Evolutionary conservation across 2,113 vertebrate species (phyloP), one percentile per base, ranked within the genome.

Genomic region (Epinephelus lanceolatus): DNA sequence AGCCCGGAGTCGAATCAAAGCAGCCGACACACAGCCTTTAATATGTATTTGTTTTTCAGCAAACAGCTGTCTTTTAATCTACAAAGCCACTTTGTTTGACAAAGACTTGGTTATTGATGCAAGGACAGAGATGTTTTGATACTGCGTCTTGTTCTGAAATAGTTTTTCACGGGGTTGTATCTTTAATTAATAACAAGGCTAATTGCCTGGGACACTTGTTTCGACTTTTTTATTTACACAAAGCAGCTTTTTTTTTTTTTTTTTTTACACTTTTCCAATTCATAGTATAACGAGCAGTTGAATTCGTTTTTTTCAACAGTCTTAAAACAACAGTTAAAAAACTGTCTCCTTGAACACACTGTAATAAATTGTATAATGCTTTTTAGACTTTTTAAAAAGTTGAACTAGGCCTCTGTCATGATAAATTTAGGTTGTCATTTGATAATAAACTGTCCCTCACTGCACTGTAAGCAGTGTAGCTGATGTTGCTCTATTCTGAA

Each of bases 21-120:
- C 71, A 81, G 40, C 62, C 10, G 40, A 19, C 6, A 12, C 8
- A 49, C 59, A 19, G 42, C 27, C 42, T 55, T 33, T 59, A 42
- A 73, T 60, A 7, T 27, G 5, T 9, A 1, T 1, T 25, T 62
- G 19, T 62, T 74, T 61, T 49, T 17, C 15, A 61, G 51, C 3
- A 3, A 30, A 19, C 33, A 45, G 30, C 69, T 80, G 9, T 71
- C 12, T 70, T 62, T 62, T 57, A 65, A 73, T 69, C 76, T 17
- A 14, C 57, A 27, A 45, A 72, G 51, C 14, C 47, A 15, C 55
- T 71, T 68, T 53, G 27, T 59, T 40, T 40, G 15, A 59, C 14
- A n/a, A 56, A 60, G 57, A 74, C 52, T 5, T 3, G 15, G 1
- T 21, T 13, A n/a, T 53, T 3, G 2, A 40, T 63, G 27, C 13